Conservation (phyloP, 1,140 invertebrate genomes). For the Drosophila pallidifrons region DNA sequence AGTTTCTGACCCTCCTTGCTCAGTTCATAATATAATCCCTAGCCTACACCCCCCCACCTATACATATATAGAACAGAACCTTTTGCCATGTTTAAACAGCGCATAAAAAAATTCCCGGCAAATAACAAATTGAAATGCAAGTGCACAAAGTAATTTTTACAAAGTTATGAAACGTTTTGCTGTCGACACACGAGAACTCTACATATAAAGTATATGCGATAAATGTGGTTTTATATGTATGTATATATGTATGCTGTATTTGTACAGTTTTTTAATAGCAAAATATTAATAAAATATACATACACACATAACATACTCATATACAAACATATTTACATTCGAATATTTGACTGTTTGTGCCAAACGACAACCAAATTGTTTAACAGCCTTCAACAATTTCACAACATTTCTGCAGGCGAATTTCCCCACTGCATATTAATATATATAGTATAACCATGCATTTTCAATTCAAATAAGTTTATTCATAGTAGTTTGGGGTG, state of each 20-base stretch:
- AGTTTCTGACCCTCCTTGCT: neutral
- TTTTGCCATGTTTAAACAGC: slow-evolving; percentile 8
- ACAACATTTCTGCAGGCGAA: slow-evolving; percentile 57
- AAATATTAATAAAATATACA: slow-evolving; percentile 73
- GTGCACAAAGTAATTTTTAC: slow-evolving; percentile 65
- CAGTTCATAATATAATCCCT: too few relatives aligned
- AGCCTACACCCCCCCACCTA: neutral
- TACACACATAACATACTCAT: neutral
- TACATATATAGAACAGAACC: neutral
- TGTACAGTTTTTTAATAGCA: slow-evolving; percentile 55
- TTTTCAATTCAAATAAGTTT: slow-evolving; percentile 77
- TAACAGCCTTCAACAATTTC: slow-evolving; percentile 72
- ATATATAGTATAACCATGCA: slow-evolving; percentile 79
- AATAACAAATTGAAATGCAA: slow-evolving; percentile 66
- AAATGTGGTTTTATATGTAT: slow-evolving; percentile 34
- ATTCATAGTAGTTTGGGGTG: slow-evolving; percentile 38
- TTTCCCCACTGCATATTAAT: slow-evolving; percentile 59
- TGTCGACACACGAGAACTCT: slow-evolving; percentile 20
- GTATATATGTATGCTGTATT: slow-evolving; percentile 30
- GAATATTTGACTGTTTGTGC: slow-evolving; percentile 42
- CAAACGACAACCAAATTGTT: slow-evolving; percentile 67
- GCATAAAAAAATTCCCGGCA: slow-evolving; percentile 25
- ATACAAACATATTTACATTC: slow-evolving; percentile 2
- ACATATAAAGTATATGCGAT: slow-evolving; percentile 7
- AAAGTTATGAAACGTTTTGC: slow-evolving; percentile 60